A percentile compares a stretch with the other conserved stretches of the same genome.
phyloP scores from a whole-genome alignment of 53 echinoderm and acorn worm genomes.

The Holothuria leucospilota region DNA sequence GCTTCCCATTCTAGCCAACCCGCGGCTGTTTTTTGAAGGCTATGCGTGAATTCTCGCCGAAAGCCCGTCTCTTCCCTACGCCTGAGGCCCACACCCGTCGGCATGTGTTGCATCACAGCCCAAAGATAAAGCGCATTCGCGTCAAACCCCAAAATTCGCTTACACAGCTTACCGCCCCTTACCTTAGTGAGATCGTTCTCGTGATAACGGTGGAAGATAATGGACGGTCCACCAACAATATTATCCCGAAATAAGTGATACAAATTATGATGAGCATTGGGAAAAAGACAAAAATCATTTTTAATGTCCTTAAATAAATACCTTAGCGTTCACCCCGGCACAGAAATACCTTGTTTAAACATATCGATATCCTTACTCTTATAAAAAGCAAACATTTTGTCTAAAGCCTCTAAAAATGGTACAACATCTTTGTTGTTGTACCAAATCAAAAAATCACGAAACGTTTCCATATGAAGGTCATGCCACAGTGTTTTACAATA shows the following conservation, averaged over 20 bases:
- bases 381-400: no score
- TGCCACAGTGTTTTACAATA: constrained; percentile 50
- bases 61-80: constrained; percentile 18
- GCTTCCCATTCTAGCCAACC: constrained; percentile 63
- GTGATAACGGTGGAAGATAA: no score
- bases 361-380: no score
- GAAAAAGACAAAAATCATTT: constrained; percentile 31
- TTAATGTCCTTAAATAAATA: no score
- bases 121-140: no score
- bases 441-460: constrained; percentile 53
- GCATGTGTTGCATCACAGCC: constrained; percentile 69
- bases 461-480: constrained; percentile 28
- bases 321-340: no score
- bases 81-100: constrained; percentile 28
- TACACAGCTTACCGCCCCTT: not conserved
- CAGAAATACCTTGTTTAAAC: no score
- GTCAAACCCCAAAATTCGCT: constrained; percentile 43
- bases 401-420: constrained; percentile 61
- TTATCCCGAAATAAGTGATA: no score
- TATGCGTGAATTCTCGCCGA: constrained; percentile 1
- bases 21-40: constrained; percentile 22
- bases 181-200: constrained; percentile 12
- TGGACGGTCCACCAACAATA: constrained; percentile 32
- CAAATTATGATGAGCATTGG: no score
- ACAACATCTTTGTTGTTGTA: constrained; percentile 71